These are phyloP conservation scores for Esperia sulphurella DNA, from an alignment of 2,888 invertebrate genomes.

Conservation along the genomic window DNA sequence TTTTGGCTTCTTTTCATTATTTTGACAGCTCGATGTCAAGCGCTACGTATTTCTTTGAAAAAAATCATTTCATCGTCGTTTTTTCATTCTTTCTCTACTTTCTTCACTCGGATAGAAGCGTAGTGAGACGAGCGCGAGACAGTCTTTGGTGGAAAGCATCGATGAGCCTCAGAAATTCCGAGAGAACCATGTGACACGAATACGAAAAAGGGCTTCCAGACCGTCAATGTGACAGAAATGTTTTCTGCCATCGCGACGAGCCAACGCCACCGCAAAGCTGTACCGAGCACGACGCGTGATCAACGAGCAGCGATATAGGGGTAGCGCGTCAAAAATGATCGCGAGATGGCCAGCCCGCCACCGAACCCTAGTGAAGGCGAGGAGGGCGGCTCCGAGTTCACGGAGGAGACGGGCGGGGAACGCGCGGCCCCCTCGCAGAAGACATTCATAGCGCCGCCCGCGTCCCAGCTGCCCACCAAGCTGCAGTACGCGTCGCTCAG, in stretches of 20 bases:
- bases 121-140: constrained; percentile 29
- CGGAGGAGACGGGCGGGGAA: constrained; percentile 68
- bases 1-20: constrained; percentile 77
- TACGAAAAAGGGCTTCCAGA: constrained; percentile 77
- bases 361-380: constrained; percentile 75
- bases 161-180: constrained; percentile 55
- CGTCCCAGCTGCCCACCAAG: constrained; percentile 67
- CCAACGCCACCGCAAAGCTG: constrained; percentile 61
- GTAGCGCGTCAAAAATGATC: constrained; percentile 74
- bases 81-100: constrained; percentile 45
- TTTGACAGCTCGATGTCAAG: constrained; percentile 80
- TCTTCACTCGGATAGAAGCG: constrained; percentile 44
- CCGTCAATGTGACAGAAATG: constrained; percentile 79
- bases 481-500: constrained; percentile 67
- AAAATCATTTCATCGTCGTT: constrained; percentile 53
- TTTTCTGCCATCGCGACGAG: constrained; percentile 76
- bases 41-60: constrained; percentile 75
- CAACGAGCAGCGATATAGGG: constrained; percentile 65
- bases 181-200: constrained; percentile 79
- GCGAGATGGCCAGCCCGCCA: constrained; percentile 79
- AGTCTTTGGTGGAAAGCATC: constrained; percentile 30
- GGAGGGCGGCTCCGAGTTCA: constrained; percentile 68
- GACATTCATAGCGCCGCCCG: constrained; percentile 70
- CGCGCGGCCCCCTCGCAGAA: constrained; percentile 74
- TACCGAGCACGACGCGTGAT: constrained; percentile 60